Evolutionary conservation across 2,888 invertebrate species (phyloP).

Genomic region (Gnatocerus cornutus): DNA sequence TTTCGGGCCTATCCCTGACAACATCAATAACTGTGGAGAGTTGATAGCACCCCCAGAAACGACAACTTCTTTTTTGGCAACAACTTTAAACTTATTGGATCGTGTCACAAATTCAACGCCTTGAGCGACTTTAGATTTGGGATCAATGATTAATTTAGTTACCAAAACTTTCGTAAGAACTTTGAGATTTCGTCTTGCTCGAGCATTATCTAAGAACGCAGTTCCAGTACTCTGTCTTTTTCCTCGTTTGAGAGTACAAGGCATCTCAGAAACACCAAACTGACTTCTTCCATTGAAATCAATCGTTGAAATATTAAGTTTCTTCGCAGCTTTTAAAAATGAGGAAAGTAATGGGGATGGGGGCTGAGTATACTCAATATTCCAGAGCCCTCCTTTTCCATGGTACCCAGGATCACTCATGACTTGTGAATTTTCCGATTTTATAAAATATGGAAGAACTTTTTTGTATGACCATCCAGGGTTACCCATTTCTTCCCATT

Average conservation of each 20-base stretch:
- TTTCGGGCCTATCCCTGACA: slow-evolving; percentile 62
- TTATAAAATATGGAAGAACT: slow-evolving; percentile 53
- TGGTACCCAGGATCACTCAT: slow-evolving; percentile 45
- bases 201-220: slow-evolving; percentile 75
- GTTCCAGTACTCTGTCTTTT: slow-evolving; percentile 76
- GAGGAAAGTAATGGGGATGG: slow-evolving; percentile 23
- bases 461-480: slow-evolving; percentile 55
- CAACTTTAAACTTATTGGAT: slow-evolving; percentile 70
- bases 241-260: slow-evolving; percentile 76
- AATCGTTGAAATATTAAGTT: slow-evolving; percentile 41
- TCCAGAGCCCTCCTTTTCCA: slow-evolving; percentile 48
- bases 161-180: slow-evolving; percentile 74
- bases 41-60: slow-evolving; percentile 85
- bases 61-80: slow-evolving; percentile 80
- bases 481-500: slow-evolving; percentile 44
- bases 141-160: slow-evolving; percentile 74
- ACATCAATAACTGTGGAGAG: slow-evolving; percentile 65
- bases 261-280: slow-evolving; percentile 77
- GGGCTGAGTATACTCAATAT: slow-evolving; percentile 47
- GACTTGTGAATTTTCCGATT: slow-evolving; percentile 53
- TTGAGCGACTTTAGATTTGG: slow-evolving; percentile 70
- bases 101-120: slow-evolving; percentile 75
- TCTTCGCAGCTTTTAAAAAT: too few relatives aligned
- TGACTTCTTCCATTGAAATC: slow-evolving; percentile 55
- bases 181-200: slow-evolving; percentile 74